Conservation (phyloP, 2,888 invertebrate genomes). For the Erebia palarica region DNA sequence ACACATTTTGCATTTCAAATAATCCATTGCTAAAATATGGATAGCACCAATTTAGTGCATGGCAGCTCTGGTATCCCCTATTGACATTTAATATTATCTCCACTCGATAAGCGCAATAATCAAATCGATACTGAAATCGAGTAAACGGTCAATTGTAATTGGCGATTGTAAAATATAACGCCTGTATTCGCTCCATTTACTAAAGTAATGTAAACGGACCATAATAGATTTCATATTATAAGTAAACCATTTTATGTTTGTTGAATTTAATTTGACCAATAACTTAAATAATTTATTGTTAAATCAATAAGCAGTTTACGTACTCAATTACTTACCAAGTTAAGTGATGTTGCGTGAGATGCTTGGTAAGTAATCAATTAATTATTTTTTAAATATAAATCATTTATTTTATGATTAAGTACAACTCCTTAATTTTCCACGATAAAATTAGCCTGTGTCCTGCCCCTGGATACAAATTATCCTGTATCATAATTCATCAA, state of each 20-base stretch:
- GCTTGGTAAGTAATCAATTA: not conserved
- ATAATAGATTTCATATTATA: slow-evolving; percentile 26
- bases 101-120: slow-evolving; percentile 29
- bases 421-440: no score
- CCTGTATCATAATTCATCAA: no score
- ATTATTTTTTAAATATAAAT: not conserved
- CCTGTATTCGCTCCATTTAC: slow-evolving; percentile 28
- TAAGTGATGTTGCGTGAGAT: not conserved
- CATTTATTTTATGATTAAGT: not conserved
- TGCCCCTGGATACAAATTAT: no score
- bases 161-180: slow-evolving; percentile 28
- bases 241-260: slow-evolving; percentile 11
- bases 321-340: not conserved
- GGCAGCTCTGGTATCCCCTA: slow-evolving; percentile 11
- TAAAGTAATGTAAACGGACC: slow-evolving; percentile 27
- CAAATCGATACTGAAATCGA: slow-evolving; percentile 27
- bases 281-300: not conserved
- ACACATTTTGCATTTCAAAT: no score
- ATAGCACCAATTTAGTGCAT: not conserved
- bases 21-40: not conserved
- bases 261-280: not conserved
- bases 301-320: not conserved
- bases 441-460: no score
- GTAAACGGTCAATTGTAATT: slow-evolving; percentile 28
- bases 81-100: slow-evolving; percentile 25